Percentiles rank a stretch among this genome's conserved stretches.
Conservation (phyloP, 1,140 invertebrate genomes). For the Drosophila sturtevanti region DNA sequence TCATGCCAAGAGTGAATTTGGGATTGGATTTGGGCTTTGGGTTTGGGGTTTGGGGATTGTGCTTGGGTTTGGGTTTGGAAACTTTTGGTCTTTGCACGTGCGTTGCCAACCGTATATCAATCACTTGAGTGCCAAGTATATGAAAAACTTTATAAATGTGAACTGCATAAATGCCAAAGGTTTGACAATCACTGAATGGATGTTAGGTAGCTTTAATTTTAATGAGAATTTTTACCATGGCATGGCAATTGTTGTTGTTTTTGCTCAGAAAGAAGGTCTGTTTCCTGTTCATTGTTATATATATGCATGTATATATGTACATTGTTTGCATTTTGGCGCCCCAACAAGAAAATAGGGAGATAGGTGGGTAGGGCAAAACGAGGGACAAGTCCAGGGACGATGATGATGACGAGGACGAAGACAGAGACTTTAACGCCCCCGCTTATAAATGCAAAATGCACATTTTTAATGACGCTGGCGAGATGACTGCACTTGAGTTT, state of each 20-base stretch:
- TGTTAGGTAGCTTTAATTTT: conserved; percentile 17
- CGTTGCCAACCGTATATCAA: conserved; percentile 54
- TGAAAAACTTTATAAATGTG: conserved; percentile 59
- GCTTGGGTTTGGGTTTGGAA: background rate
- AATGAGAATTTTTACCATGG: background rate
- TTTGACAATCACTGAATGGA: conserved; percentile 24
- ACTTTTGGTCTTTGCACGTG: conserved; percentile 54
- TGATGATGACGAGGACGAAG: background rate
- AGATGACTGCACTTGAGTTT: conserved; percentile 62
- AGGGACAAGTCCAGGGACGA: background rate
- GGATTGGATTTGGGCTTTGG: conserved; percentile 22
- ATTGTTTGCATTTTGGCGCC: conserved; percentile 52
- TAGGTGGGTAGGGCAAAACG: background rate
- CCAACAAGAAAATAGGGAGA: conserved; percentile 16
- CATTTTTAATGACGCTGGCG: conserved; percentile 72
- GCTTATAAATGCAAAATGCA: conserved; percentile 63
- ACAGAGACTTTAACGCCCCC: conserved; percentile 29
- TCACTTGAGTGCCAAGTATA: conserved; percentile 45
- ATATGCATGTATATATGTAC: no score
- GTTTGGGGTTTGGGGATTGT: conserved; percentile 18
- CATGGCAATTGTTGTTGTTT: background rate
- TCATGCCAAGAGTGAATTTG: conserved; percentile 44
- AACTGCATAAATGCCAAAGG: conserved; percentile 47
- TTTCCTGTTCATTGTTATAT: conserved; percentile 19
- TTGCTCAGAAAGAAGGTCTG: conserved; percentile 4